Base-by-base conservation (phyloP, 2,113 vertebrate species). In the Astur gentilis region DNA sequence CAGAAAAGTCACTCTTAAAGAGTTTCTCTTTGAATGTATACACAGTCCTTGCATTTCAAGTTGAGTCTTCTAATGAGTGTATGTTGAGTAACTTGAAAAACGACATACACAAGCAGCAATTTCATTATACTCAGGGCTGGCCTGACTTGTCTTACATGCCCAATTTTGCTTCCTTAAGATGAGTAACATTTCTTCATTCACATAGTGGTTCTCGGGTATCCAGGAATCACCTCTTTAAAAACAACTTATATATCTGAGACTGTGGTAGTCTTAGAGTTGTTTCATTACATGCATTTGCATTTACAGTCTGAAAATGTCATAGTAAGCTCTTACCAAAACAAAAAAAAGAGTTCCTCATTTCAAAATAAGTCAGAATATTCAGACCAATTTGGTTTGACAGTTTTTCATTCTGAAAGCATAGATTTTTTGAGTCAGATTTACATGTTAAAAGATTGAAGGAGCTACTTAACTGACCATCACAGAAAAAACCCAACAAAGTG, bases 111-210 rank as follows among this genome's bases (percentile, higher is more conserved):
- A 79, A 82, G 34, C 42, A 82, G 20, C 45, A 55, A 34, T 50
- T 89, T 85, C 57, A 25, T 77, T 82, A 10, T 40, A 27, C 1
- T 0, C 17, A 49, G 32, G 44, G 8, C 42, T 62, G 65, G 52
- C 50, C 32, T 2, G 1, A 67, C 17, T 91, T 0, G 2, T 61
- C 45, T 70, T 60, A 22, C 0, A 0, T 57, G 44, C 29, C 45
- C 3, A 27, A 1, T 83, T 70, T 83, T 71, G 16, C 42, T 89
- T 95, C 32, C 20, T 78, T 89, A 70, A 67, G 27, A n/a, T 69
- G 4, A 71, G 22, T 70, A 84, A 19, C 47, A 21, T 78, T 78
- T 87, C 62, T 89, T 54, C 20, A 64, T 87, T 78, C 26, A 44
- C 31, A 4, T 36, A n/a, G 13, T 71, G 9, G 16, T 81, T 69